phyloP scores from a whole-genome alignment of 2,113 vertebrate genomes.

The Malurus cyaneus region DNA sequence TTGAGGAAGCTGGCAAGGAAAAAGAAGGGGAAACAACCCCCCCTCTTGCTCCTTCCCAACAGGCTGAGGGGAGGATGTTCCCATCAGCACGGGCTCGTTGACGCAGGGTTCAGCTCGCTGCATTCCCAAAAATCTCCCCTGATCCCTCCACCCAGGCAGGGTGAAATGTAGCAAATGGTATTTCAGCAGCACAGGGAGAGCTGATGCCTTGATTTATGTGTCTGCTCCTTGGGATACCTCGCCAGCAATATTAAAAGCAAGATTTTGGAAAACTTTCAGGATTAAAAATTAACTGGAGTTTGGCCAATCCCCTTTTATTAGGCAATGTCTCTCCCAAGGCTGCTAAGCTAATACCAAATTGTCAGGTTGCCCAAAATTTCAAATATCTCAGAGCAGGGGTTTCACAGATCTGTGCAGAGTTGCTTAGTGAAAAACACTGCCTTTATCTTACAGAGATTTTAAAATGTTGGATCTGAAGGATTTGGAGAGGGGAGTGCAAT shows the following conservation, averaged over 20 bases:
- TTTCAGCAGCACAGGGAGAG: constrained; percentile 15
- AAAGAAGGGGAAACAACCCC: not conserved
- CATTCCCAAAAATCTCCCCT: not conserved
- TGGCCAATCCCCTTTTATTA: constrained; percentile 59
- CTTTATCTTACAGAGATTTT: not conserved
- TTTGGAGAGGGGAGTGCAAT: not conserved
- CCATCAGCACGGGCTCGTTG: not conserved
- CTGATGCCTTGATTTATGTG: constrained; percentile 42
- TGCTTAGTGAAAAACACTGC: not conserved
- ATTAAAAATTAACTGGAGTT: constrained; percentile 68
- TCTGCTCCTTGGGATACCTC: constrained; percentile 19
- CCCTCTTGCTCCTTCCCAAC: not conserved
- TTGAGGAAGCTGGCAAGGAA: not conserved
- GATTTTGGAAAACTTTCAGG: constrained; percentile 67
- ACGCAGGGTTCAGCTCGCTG: not conserved
- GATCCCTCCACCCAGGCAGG: not conserved
- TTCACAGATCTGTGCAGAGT: not conserved
- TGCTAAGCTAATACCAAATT: constrained; percentile 54
- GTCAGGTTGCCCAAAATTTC: constrained; percentile 43
- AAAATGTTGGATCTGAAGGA: not conserved
- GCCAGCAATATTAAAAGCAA: constrained; percentile 57
- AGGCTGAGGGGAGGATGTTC: not conserved
- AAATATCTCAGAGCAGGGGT: not conserved
- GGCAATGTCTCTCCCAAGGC: constrained; percentile 44
- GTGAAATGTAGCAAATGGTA: not conserved